A percentile compares a stretch with the other conserved stretches of the same genome.
These are phyloP conservation scores for Anoplophora glabripennis DNA, from an alignment of 1,140 invertebrate genomes.

Conservation along the genomic window DNA sequence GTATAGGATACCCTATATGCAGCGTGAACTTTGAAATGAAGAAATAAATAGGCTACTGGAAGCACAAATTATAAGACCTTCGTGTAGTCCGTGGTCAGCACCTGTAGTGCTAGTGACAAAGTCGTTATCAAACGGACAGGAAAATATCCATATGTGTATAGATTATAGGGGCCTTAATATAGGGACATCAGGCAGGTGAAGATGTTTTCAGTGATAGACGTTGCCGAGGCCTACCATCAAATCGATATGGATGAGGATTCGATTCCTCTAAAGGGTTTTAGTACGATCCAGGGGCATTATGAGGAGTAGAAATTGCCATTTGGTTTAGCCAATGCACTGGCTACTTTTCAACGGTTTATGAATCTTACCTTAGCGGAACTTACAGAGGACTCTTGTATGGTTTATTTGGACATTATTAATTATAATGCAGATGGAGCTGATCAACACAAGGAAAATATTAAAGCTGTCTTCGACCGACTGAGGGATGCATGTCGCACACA, in stretches of 20 bases:
- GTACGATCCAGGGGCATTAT: conserved; percentile 8
- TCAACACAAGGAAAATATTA: not conserved
- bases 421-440: not conserved
- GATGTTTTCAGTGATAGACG: no score
- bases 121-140: no score
- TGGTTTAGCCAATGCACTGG: conserved; percentile 12
- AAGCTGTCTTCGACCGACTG: not conserved
- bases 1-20: no score
- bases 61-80: conserved; percentile 5
- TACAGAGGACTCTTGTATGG: conserved; percentile 6
- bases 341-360: conserved; percentile 15
- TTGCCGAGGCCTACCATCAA: no score
- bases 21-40: no score
- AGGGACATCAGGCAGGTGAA: no score
- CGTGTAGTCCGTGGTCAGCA: conserved; percentile 9
- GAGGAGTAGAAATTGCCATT: conserved; percentile 12
- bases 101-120: conserved; percentile 9
- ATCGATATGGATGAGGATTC: not conserved
- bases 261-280: conserved; percentile 11
- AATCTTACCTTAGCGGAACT: conserved; percentile 5
- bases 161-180: no score
- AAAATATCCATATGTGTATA: no score
- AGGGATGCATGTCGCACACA: conserved; percentile 36
- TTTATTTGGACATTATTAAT: conserved; percentile 13
- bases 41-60: conserved; percentile 1